Percentiles rank a stretch among this genome's conserved stretches.
Conservation (phyloP, 2,888 invertebrate genomes). For the Caenorhabditis wallacei region DNA sequence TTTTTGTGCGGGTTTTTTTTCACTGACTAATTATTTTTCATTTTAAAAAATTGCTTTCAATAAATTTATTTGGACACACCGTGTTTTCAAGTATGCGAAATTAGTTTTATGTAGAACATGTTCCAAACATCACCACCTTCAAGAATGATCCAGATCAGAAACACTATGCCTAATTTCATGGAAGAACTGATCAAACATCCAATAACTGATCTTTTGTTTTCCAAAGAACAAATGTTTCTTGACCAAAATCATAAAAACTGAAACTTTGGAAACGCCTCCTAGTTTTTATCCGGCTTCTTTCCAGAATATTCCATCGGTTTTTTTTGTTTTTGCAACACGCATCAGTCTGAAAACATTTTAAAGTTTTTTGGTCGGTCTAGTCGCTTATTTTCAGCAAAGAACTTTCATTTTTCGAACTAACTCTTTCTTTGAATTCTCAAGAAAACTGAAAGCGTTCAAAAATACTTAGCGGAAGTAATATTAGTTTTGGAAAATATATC, state of each 20-base stretch:
- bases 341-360: not conserved
- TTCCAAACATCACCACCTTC: too few species aligned
- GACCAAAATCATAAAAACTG: not conserved
- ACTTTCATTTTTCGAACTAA: not conserved
- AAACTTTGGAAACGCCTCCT: not conserved
- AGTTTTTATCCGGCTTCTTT: slow-evolving; percentile 10
- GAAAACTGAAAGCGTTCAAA: too few species aligned
- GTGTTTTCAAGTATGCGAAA: not conserved
- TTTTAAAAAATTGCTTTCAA: not conserved
- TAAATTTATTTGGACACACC: slow-evolving; percentile 25
- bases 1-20: slow-evolving; percentile 21
- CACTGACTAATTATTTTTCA: slow-evolving; percentile 31
- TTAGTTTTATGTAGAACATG: not conserved
- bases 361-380: slow-evolving; percentile 4
- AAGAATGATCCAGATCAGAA: too few species aligned
- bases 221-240: slow-evolving; percentile 1
- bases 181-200: slow-evolving; percentile 20
- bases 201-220: slow-evolving; percentile 15
- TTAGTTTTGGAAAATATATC: too few species aligned
- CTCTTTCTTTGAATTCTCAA: too few species aligned
- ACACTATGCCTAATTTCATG: not conserved
- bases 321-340: not conserved
- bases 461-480: too few species aligned
- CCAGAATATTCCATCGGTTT: slow-evolving; percentile 1
- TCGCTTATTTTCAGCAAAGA: not conserved